Evolutionary conservation across 1,140 invertebrate species (phyloP), one percentile per base, ranked within the genome.

Genomic region (Pseudomyrmex concolor): DNA sequence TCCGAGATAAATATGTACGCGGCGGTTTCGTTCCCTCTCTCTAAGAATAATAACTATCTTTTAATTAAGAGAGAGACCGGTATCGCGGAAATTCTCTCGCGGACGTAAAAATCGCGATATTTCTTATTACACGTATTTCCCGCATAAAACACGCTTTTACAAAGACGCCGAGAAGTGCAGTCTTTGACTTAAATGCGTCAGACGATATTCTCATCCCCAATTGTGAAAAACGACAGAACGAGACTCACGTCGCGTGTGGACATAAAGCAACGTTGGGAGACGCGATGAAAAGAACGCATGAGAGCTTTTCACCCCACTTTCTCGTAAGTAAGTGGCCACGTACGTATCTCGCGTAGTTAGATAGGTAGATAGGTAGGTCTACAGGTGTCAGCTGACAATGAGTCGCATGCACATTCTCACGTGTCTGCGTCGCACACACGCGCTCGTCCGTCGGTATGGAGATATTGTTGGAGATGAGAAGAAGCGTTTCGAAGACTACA

Each of bases 311-410:
- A 80, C 54, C 86, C 78, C 62, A 17, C 8, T 54, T 84, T 77
- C 84, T 85, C 86, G 84, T 76, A 92, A 93, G 90, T 93, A 92
- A 94, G 93, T 93, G 92, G 90, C 90, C 90, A 87, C 91, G 89
- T 90, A 87, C 68, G 83, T 87, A 60, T 64, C 84, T 70, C 86
- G 89, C 60, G 63, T 77, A 77, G 74, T 50, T 12, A 51, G 34
- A 34, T 59, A 59, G 55, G 17, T 59, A 34, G 34, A 34, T 34
- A 57, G n/a, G n/a, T 86, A 83, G 90, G 93, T 93, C 93, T 92
- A 94, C 93, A 94, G 93, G 93, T 94, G 93, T 94, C 92, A 89
- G 91, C 86, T 92, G 92, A 93, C 93, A 94, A 93, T 94, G 91
- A 90, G 85, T 88, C 84, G 73, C 78, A 84, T 71, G 64, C 73